Evolutionary conservation across 2,113 vertebrate species (phyloP), one percentile per base, ranked within the genome.

Genomic region (Collichthys lucidus): DNA sequence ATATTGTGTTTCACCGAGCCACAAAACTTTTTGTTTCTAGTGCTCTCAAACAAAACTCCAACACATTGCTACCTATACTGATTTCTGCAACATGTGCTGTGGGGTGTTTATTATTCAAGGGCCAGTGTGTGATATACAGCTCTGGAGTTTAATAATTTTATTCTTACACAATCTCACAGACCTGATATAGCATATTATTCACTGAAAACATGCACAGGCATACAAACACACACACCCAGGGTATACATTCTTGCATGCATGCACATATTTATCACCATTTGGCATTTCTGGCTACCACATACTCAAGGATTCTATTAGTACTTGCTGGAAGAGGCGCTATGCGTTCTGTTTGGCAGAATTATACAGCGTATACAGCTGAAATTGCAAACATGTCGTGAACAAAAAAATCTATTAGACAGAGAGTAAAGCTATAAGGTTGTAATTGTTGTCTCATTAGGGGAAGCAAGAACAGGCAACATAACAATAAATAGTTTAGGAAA

Each of bases 301-400:
- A 87, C 73, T 90, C 84, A 73, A 86, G 73, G 72, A 90, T 92
- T 92, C 83, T 86, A 92, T 93, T 92, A 89, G 86, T 42, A 67
- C 67, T 31, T 78, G 75, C 82, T 3, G 49, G 76, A 63, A 75
- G 68, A 81, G 86, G 74, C 55, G 40, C 47, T 49, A 12, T 75
- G 66, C 77, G 80, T 88, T 86, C 87, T 77, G 86, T 83, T 86
- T 59, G 74, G 69, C 70, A 81, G 82, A 86, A 80, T 26, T 83
- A 69, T 55, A 81, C 70, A 62, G 80, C 82, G 84, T 4, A 29
- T 29, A 29, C 29, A 29, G 40, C 49, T 49, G 44, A 14, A 65
- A 83, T 55, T 53, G 31, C 52, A 67, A 68, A 74, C 44, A 78
- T 26, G 64, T 35, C 63, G 56, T 68, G 69, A 74, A 77, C 42